Evolutionary conservation across 2,797 vertebrate species (phyloP).

Genomic region (Petrocephalus sullivani): DNA sequence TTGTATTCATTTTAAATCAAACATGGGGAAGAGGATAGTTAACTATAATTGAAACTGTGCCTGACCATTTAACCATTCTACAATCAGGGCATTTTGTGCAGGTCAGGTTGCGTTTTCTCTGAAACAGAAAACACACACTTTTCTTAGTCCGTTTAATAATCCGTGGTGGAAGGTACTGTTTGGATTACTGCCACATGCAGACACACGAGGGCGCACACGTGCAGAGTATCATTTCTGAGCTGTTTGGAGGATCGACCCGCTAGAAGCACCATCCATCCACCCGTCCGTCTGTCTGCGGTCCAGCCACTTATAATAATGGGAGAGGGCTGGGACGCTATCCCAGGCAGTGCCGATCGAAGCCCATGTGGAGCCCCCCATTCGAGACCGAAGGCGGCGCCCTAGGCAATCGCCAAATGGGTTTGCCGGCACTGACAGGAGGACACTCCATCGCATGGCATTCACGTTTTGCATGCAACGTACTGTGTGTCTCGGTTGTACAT

Average conservation of each 20-base stretch:
- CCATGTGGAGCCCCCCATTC: neutral
- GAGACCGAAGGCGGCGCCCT: neutral
- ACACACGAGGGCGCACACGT: slow-evolving; percentile 4
- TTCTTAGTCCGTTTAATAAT: neutral
- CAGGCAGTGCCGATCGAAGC: neutral
- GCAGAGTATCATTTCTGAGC: neutral
- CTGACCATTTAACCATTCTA: neutral
- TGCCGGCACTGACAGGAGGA: neutral
- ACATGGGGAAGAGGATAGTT: neutral
- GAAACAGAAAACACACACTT: neutral
- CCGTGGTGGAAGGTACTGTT: neutral
- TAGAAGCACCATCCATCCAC: neutral
- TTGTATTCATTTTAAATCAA: neutral
- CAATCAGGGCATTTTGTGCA: neutral
- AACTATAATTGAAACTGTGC: neutral
- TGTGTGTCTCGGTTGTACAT: neutral
- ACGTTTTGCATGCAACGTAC: neutral
- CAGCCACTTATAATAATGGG: neutral
- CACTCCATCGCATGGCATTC: neutral
- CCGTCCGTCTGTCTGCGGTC: neutral
- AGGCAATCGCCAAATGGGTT: neutral
- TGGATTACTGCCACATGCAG: neutral
- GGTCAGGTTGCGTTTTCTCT: neutral
- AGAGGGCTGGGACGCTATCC: neutral
- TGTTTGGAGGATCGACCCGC: neutral